Evolutionary conservation across 2,797 vertebrate species (phyloP), one percentile per base, ranked within the genome.

Genomic region (Pempheris klunzingeri): DNA sequence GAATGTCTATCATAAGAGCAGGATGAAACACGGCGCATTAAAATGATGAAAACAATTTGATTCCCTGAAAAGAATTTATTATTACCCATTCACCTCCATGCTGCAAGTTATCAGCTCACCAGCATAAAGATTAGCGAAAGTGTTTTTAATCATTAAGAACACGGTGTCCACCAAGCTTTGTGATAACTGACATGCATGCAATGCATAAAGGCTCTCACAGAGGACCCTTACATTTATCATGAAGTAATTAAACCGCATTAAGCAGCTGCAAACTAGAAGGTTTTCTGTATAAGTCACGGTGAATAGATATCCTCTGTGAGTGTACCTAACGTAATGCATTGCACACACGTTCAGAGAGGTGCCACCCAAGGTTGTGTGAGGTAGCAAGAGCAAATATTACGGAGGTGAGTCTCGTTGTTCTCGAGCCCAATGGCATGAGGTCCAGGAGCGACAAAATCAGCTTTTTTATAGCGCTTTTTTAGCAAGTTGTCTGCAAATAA

Each of bases 401-500:
- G 82, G 88, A 52, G 61, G 24, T 81, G 63, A 46, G 84, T 75
- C 59, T 80, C 46, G 73, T 84, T 47, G 60, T 76, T 88, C 82
- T 91, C 62, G 20, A 73, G 81, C 80, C 67, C 80, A 86, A 91
- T 82, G 73, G 74, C 44, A 74, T 87, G 87, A 74, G 86, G 89
- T 82, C 55, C 84, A 54, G 91, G 83, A 64, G 82, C 77, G 11
- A 87, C 78, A 90, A 90, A 88, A 89, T 93, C 84, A 1, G 84
- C 64, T 80, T 83, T 93, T 74, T 88, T 65, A 83, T 71, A 92
- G 70, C 79, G 78, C 59, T 93, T 93, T 92, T 74, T 91, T 74
- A 93, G 47, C 77, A 88, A 78, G 57, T 64, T 78, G 38, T 92
- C 93, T 95, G 88, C 60, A 91, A 93, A 92, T 64, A 82, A 85